These are phyloP conservation scores for Poeciliopsis paucimaculata DNA, from an alignment of 2,797 vertebrate species.

Conservation along the genomic window DNA sequence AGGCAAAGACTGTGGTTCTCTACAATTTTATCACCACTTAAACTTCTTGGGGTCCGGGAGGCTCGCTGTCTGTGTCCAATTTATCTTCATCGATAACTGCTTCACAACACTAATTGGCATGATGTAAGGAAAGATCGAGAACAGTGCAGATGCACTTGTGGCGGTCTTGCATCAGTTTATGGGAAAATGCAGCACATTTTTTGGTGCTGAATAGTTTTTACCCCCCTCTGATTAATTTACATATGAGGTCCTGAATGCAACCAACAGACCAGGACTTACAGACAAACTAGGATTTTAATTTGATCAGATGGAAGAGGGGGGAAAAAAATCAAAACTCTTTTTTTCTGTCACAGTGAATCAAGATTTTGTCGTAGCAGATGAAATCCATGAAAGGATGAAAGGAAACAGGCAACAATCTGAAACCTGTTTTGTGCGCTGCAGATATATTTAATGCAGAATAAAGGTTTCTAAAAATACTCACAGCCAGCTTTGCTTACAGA, in stretches of 20 bases:
- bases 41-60: conserved; percentile 19
- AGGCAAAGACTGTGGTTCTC: conserved; percentile 41
- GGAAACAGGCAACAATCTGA: conserved; percentile 38
- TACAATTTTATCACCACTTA: conserved; percentile 52
- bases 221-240: conserved; percentile 11
- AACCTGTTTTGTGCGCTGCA: conserved; percentile 22
- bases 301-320: conserved; percentile 62
- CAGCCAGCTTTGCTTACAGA: conserved; percentile 16
- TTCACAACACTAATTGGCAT: conserved; percentile 14
- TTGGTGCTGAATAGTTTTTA: neutral
- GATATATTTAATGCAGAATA: conserved; percentile 14
- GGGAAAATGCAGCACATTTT: neutral
- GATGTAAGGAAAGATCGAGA: conserved; percentile 4
- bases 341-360: conserved; percentile 67
- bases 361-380: conserved; percentile 46
- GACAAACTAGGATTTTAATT: conserved; percentile 65
- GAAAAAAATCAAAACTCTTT: conserved; percentile 63
- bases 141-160: neutral
- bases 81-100: conserved; percentile 36
- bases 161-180: neutral
- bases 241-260: conserved; percentile 13
- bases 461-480: conserved; percentile 11
- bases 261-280: conserved; percentile 48
- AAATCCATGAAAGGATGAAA: conserved; percentile 46
- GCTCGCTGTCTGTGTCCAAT: conserved; percentile 31